Evolutionary conservation across 92 coral and sea anemone genomes (phyloP).

Genomic region (Pocillopora grandis): DNA sequence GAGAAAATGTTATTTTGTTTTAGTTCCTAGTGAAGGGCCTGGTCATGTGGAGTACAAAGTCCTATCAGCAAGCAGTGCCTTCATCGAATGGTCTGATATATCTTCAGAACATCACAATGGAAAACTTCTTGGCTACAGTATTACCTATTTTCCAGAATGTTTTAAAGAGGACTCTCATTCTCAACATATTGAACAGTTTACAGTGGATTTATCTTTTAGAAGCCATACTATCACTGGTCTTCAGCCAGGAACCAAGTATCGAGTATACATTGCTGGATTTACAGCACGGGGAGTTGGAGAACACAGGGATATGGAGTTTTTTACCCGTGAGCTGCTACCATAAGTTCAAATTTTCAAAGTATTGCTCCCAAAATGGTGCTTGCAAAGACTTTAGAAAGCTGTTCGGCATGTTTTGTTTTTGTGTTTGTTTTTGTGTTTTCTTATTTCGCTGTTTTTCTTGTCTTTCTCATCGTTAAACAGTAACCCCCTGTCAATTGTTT

Average conservation of each 20-base stretch:
- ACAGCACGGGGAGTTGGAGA: slow-evolving; percentile 27
- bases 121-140: neutral
- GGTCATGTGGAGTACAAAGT: slow-evolving; percentile 2
- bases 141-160: slow-evolving; percentile 10
- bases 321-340: slow-evolving; percentile 12
- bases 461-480: too few species aligned
- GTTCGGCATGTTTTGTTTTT: neutral
- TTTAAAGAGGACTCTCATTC: neutral
- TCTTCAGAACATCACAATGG: neutral
- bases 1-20: neutral
- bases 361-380: neutral
- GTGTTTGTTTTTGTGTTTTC: too few species aligned
- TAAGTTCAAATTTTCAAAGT: neutral
- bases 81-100: neutral
- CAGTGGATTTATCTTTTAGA: neutral
- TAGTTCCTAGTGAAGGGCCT: slow-evolving; percentile 12
- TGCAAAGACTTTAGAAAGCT: neutral
- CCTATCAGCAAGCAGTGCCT: neutral
- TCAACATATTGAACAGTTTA: neutral
- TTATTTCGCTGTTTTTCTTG: too few species aligned
- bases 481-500: too few species aligned
- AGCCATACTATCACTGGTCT: slow-evolving; percentile 9
- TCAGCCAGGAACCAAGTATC: slow-evolving; percentile 12
- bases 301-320: neutral
- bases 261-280: slow-evolving; percentile 14